phyloP scores from a whole-genome alignment of 1,140 invertebrate genomes.

The Tetraneura akinire region DNA sequence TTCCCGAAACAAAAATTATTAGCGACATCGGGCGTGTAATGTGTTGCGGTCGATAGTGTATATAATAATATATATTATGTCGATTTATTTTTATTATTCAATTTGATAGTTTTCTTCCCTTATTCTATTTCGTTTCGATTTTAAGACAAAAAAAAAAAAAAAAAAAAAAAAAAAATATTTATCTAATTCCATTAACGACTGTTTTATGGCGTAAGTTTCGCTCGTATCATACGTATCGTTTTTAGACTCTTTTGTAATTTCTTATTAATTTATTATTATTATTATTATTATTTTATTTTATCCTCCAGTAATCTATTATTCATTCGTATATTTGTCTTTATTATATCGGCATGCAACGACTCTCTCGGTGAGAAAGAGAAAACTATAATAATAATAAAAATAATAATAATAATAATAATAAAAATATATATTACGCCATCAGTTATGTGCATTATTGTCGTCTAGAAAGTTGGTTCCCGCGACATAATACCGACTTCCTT shows the following conservation, averaged over 20 bases:
- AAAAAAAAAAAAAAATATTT: background rate
- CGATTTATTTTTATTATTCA: too few species aligned
- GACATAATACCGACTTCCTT: background rate
- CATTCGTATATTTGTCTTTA: slow-evolving; percentile 1
- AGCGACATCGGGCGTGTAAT: too few species aligned
- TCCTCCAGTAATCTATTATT: background rate
- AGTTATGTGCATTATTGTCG: slow-evolving; percentile 4
- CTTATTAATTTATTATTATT: too few species aligned
- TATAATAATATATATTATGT: background rate
- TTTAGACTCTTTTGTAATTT: slow-evolving; percentile 24
- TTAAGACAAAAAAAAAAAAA: too few species aligned
- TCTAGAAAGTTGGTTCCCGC: slow-evolving; percentile 25
- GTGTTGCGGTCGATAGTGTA: background rate
- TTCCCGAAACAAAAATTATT: too few species aligned
- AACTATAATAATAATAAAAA: slow-evolving; percentile 24
- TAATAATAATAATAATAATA: slow-evolving; percentile 11
- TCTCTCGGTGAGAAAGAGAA: background rate
- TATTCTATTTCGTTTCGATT: background rate
- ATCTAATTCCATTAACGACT: slow-evolving; percentile 3
- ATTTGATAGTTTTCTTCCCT: too few species aligned
- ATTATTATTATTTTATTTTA: background rate
- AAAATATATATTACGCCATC: background rate
- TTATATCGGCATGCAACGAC: background rate
- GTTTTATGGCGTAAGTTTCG: slow-evolving; percentile 23
- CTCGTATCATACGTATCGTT: background rate